Evolutionary conservation across 2,888 invertebrate species (phyloP), one percentile per base, ranked within the genome.

Genomic region (Caenorhabditis sp.): DNA sequence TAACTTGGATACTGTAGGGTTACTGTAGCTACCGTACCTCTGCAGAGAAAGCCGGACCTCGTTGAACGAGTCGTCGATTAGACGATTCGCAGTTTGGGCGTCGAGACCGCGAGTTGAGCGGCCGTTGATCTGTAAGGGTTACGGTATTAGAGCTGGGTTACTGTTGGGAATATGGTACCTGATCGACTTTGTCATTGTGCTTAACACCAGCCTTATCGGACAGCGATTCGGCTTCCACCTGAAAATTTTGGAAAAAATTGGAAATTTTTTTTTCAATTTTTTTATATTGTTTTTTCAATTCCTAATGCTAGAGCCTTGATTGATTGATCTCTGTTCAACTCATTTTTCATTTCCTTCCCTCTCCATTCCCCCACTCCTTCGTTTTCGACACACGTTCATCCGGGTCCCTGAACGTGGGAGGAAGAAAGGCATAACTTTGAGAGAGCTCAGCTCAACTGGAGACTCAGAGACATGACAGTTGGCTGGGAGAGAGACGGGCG

Each of bases 181-280:
- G 70, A 40, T 85, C 80, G 20, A 85, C 83, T 51, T 80, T 80
- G 44, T 86, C 86, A 64, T 76, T 83, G 47, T 81, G 62, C 53
- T 82, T 70, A 8, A 89, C 81, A 1, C 89, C 89, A 47, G 89
- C 89, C 61, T 89, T 89, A 35, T 89, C 88, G 3, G 89, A 89
- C 24, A 89, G 86, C 3, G 86, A 86, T 18, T 87, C 88, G 9
- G 68, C 35, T 35, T 89, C 87, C 24, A 89, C 81, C 88, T 88
- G 77, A 18, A 84, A n/a, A n/a, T n/a, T n/a, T n/a, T n/a, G n/a
- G 72, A 13, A 40, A 40, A 11, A 40, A 13, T 13, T 13, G 28
- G n/a, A n/a, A n/a, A n/a, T 26, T 64, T 55, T 71, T 55, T 71
- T 58, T 40, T 53, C 74, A 50, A 15, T 50, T 74, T 55, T 65